phyloP scores from a whole-genome alignment of 2,797 vertebrate species.

The Lepilemur septentrionalis region DNA sequence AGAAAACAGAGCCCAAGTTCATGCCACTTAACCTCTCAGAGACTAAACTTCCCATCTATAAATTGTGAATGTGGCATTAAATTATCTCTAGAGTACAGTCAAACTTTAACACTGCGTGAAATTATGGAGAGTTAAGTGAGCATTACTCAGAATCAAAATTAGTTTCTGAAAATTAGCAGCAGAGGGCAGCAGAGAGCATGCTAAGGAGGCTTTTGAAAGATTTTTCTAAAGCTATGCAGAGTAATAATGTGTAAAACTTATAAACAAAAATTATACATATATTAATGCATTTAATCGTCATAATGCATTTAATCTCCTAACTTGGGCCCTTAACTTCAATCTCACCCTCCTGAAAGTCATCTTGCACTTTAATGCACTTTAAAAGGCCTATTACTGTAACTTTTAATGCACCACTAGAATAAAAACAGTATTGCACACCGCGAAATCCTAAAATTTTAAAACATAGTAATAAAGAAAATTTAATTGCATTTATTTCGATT shows the following conservation, averaged over 20 bases:
- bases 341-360: not conserved
- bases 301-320: not conserved
- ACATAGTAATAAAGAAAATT: not conserved
- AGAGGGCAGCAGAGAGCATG: constrained; percentile 71
- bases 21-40: not conserved
- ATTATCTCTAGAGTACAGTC: not conserved
- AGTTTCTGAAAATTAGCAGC: constrained; percentile 62
- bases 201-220: constrained; percentile 17
- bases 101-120: not conserved
- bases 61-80: not conserved
- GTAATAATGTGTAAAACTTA: not conserved
- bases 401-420: constrained; percentile 2
- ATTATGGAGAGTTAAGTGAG: not conserved
- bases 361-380: not conserved
- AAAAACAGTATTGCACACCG: not conserved
- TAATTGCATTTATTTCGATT: not conserved
- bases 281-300: not conserved
- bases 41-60: not conserved
- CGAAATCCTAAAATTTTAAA: constrained; percentile 6
- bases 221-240: not conserved
- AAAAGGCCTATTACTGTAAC: not conserved
- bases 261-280: not conserved
- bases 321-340: not conserved
- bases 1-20: not conserved
- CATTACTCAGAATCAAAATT: not conserved